Evolutionary conservation across 2,888 invertebrate genomes (phyloP).

Genomic region (Hedya salicella): DNA sequence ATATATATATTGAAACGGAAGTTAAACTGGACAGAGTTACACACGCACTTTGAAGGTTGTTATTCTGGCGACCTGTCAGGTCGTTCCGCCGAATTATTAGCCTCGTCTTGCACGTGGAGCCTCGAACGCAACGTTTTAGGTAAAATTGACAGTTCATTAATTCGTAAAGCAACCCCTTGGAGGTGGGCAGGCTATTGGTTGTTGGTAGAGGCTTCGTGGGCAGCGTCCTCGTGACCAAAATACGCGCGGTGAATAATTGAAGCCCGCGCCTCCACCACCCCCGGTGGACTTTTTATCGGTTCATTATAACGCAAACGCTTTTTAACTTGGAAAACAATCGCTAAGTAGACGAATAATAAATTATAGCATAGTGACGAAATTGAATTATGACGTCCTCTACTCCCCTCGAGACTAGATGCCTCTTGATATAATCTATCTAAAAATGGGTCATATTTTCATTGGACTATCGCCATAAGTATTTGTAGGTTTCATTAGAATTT

Average conservation of each 20-base stretch:
- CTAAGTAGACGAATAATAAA: constrained; percentile 25
- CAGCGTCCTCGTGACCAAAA: constrained; percentile 80
- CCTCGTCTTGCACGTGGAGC: constrained; percentile 49
- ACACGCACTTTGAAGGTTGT: constrained; percentile 26
- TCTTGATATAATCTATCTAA: background rate
- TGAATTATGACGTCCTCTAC: too few relatives aligned
- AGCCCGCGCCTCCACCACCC: constrained; percentile 58
- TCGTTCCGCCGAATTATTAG: constrained; percentile 44
- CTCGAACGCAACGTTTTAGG: constrained; percentile 48
- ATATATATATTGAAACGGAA: constrained; percentile 3
- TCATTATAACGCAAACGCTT: constrained; percentile 59
- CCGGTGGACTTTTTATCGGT: constrained; percentile 62
- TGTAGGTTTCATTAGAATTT: background rate
- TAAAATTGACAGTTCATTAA: constrained; percentile 61
- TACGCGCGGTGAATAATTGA: constrained; percentile 80
- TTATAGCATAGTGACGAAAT: too few relatives aligned
- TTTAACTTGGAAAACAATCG: constrained; percentile 39
- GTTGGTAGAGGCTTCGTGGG: constrained; percentile 52
- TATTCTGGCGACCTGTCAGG: constrained; percentile 15
- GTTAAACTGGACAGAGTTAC: background rate
- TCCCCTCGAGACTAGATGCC: too few relatives aligned
- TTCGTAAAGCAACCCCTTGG: constrained; percentile 67
- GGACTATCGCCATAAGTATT: background rate
- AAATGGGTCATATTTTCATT: constrained; percentile 1
- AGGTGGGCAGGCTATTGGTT: constrained; percentile 49